phyloP scores from a whole-genome alignment of 2,888 invertebrate species.

The Sminthurinus aureus region DNA sequence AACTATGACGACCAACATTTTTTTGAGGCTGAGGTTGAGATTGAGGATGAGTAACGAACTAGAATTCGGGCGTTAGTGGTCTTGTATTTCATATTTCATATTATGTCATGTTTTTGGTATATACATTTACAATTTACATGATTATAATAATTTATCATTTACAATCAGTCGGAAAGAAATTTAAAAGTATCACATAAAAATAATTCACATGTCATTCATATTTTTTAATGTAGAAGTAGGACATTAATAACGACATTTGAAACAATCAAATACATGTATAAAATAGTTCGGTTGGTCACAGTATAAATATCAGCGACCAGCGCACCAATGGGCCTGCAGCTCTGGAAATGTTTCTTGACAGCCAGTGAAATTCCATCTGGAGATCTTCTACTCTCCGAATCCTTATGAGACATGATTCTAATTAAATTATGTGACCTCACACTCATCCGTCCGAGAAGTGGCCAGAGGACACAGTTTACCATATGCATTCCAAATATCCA shows the following conservation, averaged over 20 bases:
- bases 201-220: too few relatives aligned
- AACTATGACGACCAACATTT: too few relatives aligned
- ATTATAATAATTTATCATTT: too few relatives aligned
- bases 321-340: not conserved
- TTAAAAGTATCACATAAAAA: too few relatives aligned
- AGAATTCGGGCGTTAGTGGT: too few relatives aligned
- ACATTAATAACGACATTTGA: not conserved
- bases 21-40: too few relatives aligned
- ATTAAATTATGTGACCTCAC: not conserved
- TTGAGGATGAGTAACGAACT: too few relatives aligned
- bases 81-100: too few relatives aligned
- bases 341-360: not conserved
- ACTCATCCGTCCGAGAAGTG: not conserved
- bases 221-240: not conserved
- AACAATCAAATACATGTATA: not conserved
- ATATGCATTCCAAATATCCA: not conserved
- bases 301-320: not conserved
- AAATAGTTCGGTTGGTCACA: not conserved
- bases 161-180: too few relatives aligned
- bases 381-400: not conserved
- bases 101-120: too few relatives aligned
- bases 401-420: not conserved
- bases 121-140: too few relatives aligned
- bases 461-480: not conserved
- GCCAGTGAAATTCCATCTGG: not conserved